Percentiles rank a stretch among this genome's conserved stretches.
Conservation (phyloP, 2,113 vertebrate species). For the Origma solitaria region DNA sequence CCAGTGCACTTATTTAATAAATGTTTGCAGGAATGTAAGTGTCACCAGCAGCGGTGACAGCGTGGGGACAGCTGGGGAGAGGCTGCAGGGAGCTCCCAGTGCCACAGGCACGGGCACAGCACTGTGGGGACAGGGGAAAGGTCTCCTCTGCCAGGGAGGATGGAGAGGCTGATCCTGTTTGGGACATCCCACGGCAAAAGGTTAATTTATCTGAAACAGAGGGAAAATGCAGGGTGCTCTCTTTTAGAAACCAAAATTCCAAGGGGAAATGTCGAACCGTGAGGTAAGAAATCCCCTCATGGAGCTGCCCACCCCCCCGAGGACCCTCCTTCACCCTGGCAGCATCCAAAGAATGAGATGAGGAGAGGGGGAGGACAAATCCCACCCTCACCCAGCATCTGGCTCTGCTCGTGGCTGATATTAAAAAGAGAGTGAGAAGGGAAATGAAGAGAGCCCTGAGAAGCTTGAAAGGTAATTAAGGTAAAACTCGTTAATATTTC, state of each 20-base stretch:
- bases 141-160: background rate
- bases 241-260: background rate
- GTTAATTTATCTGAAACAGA: background rate
- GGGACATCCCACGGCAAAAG: fast-evolving
- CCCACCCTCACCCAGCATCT: background rate
- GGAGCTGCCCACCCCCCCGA: background rate
- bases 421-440: background rate
- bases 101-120: background rate
- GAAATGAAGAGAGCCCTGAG: constrained; percentile 4
- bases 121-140: background rate
- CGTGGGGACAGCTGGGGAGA: background rate
- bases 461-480: constrained; percentile 54
- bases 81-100: background rate
- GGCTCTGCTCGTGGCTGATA: background rate
- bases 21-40: background rate
- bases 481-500: constrained; percentile 49
- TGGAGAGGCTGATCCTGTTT: background rate
- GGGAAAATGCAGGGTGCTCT: fast-evolving
- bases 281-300: fast-evolving
- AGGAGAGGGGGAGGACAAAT: background rate
- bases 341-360: background rate
- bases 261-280: background rate
- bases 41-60: background rate
- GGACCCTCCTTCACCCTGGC: background rate
- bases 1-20: background rate